Base-by-base conservation (phyloP, 1,140 invertebrate genomes). In the Fopius arisanus region DNA sequence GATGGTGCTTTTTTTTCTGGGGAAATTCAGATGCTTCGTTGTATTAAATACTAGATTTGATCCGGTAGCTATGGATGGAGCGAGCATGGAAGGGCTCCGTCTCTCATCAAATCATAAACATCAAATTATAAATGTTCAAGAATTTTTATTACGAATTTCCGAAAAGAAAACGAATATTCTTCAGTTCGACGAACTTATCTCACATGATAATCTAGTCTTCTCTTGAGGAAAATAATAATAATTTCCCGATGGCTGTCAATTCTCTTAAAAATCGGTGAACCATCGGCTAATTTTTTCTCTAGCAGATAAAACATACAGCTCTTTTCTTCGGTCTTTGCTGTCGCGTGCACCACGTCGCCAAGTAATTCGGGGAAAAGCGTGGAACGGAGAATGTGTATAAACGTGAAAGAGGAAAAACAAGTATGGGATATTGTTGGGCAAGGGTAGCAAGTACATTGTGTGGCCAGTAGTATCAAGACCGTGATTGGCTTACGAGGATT, bases 401-500 rank as follows among this genome's bases (percentile, higher is more conserved):
- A 66, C 69, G 26, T 19, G 63, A 63, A 28, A 5, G n/a, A 66
- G 40, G 37, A 43, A 59, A 26, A 59, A 28, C 10, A 28, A 59
- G 54, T 59, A 28, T 59, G 23, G 54, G 23, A 19, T 4, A 59
- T 59, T 14, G 54, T 26, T 26, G 54, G 43, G 16, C 23, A 59
- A 1, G 5, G 21, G 19, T 31, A 72, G 37, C 10, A 21, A 43
- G 37, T 21, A 26, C 51, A 59, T 59, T 29, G 29, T 54, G 48
- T 65, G 14, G 41, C 40, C 14, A 41, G 14, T n/a, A 59, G 26
- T 23, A 72, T 19, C 26, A 23, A 67, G 16, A 14, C 43, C 21
- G 26, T 33, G 48, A 68, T 68, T 43, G 66, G 72, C 21, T 21
- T 16, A 40, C 48, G 28, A 23, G 29, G 66, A 73, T 73, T 73